Percentiles rank a stretch among this genome's conserved stretches.
phyloP scores from a whole-genome alignment of 2,113 vertebrate genomes.

The Rhagologus leucostigma region DNA sequence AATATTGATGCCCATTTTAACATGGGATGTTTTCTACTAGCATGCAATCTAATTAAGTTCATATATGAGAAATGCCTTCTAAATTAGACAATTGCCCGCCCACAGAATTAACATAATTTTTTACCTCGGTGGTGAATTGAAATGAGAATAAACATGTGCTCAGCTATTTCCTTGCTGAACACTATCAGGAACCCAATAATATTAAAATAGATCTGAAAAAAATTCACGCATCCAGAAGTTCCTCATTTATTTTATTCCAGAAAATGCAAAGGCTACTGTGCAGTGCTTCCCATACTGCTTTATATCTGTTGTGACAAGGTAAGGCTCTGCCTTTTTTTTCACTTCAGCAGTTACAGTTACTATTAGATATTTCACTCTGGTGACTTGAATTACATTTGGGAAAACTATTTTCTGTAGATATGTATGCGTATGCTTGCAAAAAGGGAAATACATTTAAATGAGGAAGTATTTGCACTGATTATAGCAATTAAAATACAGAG shows the following conservation, averaged over 20 bases:
- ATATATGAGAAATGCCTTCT: not conserved
- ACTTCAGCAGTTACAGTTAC: not conserved
- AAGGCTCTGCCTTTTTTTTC: not conserved
- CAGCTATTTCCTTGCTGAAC: not conserved
- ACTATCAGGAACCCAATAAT: not conserved
- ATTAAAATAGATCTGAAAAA: not conserved
- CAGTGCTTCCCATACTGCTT: not conserved
- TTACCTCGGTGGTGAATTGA: not conserved
- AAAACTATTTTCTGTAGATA: conserved; percentile 5
- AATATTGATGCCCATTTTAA: not conserved
- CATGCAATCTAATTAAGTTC: not conserved
- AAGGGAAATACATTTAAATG: conserved; percentile 16
- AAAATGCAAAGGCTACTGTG: not conserved
- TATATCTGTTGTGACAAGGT: not conserved
- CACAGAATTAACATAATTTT: not conserved
- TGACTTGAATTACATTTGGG: conserved; percentile 10
- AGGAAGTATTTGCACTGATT: conserved; percentile 3
- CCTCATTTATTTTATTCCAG: not conserved
- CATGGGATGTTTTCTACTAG: not conserved
- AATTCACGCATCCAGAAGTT: not conserved
- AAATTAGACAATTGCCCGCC: not conserved
- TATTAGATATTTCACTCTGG: not conserved
- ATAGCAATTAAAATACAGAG: conserved; percentile 35
- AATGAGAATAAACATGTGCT: not conserved
- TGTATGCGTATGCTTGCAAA: not conserved